Evolutionary conservation across 2,113 vertebrate genomes (phyloP).

Genomic region (Eubucco bourcierii): DNA sequence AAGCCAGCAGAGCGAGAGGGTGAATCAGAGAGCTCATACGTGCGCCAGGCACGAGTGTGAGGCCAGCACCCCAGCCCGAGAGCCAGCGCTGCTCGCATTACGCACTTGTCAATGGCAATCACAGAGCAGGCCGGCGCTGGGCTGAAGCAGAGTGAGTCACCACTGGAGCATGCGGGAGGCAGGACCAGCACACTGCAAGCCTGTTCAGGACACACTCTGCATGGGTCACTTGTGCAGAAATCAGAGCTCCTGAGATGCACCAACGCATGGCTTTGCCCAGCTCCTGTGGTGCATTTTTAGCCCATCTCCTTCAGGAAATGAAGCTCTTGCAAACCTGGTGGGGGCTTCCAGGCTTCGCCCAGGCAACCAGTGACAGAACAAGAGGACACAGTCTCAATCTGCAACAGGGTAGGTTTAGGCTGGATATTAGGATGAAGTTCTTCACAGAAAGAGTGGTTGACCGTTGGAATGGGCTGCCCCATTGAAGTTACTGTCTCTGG

Average conservation of each 20-base stretch:
- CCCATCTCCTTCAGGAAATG: background rate
- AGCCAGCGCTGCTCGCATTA: rapidly evolving
- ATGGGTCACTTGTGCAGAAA: background rate
- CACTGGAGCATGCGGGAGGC: rapidly evolving
- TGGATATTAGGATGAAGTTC: too few species aligned
- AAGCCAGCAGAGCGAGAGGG: rapidly evolving
- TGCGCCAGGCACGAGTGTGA: background rate
- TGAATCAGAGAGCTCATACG: background rate
- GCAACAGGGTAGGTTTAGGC: too few species aligned
- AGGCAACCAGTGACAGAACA: too few species aligned
- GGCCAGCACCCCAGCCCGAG: rapidly evolving
- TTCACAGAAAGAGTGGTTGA: too few species aligned
- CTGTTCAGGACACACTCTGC: rapidly evolving
- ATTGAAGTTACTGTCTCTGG: too few species aligned
- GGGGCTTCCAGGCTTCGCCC: too few species aligned
- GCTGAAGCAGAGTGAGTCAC: background rate
- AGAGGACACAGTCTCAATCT: too few species aligned
- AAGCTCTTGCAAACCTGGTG: background rate
- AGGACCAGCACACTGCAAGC: background rate
- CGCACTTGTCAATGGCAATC: rapidly evolving
- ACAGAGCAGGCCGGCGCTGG: rapidly evolving
- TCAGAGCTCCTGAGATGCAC: background rate
- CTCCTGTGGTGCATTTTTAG: background rate
- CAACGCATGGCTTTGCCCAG: rapidly evolving
- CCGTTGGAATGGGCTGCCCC: too few species aligned